A percentile compares a stretch with the other conserved stretches of the same genome.
Conservation (phyloP, 2,888 invertebrate genomes). For the Mimas tiliae region DNA sequence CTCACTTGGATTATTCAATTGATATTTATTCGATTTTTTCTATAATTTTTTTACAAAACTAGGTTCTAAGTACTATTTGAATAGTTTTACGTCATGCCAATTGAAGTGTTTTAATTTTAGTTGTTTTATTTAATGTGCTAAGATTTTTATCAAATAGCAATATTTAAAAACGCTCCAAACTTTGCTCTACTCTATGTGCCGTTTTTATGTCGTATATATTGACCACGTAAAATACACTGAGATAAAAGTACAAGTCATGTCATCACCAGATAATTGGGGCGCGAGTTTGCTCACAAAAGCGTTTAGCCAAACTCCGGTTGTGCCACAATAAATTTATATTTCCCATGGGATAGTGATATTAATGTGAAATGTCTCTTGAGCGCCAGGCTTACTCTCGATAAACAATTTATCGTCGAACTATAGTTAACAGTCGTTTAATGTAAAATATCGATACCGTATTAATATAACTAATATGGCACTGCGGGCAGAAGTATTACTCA, state of each 20-base stretch:
- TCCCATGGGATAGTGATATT: slow-evolving; percentile 22
- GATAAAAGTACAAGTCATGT: background rate
- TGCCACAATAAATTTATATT: slow-evolving; percentile 12
- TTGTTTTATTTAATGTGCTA: no score
- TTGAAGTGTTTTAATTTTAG: no score
- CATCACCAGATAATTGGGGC: background rate
- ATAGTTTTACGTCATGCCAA: no score
- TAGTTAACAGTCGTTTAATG: slow-evolving; percentile 23
- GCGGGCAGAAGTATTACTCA: background rate
- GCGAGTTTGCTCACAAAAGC: background rate
- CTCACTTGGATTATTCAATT: background rate
- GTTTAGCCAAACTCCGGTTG: slow-evolving; percentile 12
- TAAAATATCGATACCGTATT: slow-evolving; percentile 19
- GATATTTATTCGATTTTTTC: background rate
- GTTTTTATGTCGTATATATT: background rate
- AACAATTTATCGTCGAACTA: slow-evolving; percentile 19
- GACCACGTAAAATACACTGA: background rate
- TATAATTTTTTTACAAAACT: no score
- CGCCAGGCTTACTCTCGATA: slow-evolving; percentile 18
- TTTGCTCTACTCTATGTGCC: background rate
- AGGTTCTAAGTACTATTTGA: no score
- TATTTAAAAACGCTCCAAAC: no score
- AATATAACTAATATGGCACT: slow-evolving; percentile 19
- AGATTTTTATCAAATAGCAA: no score
- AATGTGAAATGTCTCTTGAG: slow-evolving; percentile 21